Evolutionary conservation across 2,797 vertebrate species (phyloP), one percentile per base, ranked within the genome.

Genomic region (Lutjanus argentimaculatus): DNA sequence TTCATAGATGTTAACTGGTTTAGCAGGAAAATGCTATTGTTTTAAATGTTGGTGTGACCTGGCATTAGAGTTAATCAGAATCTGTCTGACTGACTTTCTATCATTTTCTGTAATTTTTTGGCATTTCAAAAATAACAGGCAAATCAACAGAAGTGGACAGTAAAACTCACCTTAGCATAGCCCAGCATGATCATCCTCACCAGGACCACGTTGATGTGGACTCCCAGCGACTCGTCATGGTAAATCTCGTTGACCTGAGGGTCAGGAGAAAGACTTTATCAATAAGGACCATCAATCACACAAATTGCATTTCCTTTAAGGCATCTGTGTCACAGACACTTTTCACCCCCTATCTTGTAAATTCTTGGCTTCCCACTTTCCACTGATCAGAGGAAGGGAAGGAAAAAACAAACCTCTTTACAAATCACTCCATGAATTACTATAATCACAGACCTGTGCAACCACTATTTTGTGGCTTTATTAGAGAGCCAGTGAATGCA

Each of bases 101-200:
- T 7, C 0, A 8, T 52, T 59, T 4, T 45, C 45, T 19, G 3
- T 12, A 10, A 15, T 46, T 30, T 51, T 42, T 12, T 58, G 46
- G 4, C 11, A 6, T 46, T 40, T 69, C 4, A 19, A 12, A 67
- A 36, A 52, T 22, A 45, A 40, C 30, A 72, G 7, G 0, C 0
- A 76, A 51, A 61, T 55, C 0, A 1, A 51, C 0, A 15, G 7
- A 22, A 59, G 25, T 4, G 1, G 13, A 53, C 1, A 1, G 4
- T 14, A 17, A 51, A 30, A 30, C 92, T 96, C 94, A 99, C 99
- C 97, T 99, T 99, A 16, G 98, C 95, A 0, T 99, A 99, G 0
- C 99, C 99, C 79, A 99, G 89, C 98, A 99, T 99, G 89, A 99
- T 98, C 98, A 99, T 98, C 79, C 99, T 96, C 59, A 99, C 98